Percentiles rank a stretch among this genome's conserved stretches.
phyloP scores from a whole-genome alignment of 64 coral and sea anemone species.

The Pocillopora verrucosa region DNA sequence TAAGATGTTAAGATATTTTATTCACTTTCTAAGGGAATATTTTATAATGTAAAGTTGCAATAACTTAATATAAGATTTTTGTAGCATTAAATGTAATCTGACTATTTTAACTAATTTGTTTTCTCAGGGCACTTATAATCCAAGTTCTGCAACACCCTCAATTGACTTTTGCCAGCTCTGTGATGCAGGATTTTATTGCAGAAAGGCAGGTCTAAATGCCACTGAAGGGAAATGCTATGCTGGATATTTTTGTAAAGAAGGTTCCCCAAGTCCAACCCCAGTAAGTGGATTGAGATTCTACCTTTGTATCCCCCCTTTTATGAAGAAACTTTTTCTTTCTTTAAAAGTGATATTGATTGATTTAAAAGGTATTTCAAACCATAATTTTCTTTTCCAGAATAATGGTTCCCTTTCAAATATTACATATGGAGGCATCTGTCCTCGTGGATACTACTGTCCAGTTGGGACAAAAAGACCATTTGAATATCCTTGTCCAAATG shows the following conservation, averaged over 20 bases:
- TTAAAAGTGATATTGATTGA: not conserved
- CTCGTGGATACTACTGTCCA: slow-evolving; percentile 80
- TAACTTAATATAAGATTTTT: not conserved
- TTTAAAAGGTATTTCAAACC: not conserved
- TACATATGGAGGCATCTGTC: slow-evolving; percentile 92
- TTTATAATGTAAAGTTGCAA: not conserved
- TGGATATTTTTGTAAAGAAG: slow-evolving; percentile 79
- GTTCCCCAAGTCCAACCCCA: slow-evolving; percentile 85
- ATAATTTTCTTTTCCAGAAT: slow-evolving; percentile 36
- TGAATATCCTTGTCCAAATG: slow-evolving; percentile 77
- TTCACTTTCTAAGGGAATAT: no score
- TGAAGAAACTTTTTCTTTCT: not conserved
- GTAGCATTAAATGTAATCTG: not conserved
- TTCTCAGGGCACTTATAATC: slow-evolving; percentile 81
- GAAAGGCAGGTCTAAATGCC: slow-evolving; percentile 53
- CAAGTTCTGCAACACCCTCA: slow-evolving; percentile 36
- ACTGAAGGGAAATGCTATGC: slow-evolving; percentile 83
- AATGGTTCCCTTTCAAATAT: slow-evolving; percentile 62
- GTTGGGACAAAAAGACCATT: slow-evolving; percentile 46
- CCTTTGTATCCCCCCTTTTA: not conserved
- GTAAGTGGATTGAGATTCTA: slow-evolving; percentile 60
- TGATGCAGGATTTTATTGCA: slow-evolving; percentile 75
- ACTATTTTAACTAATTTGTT: not conserved
- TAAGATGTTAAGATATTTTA: no score
- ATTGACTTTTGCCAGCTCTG: slow-evolving; percentile 47